Base-by-base conservation (phyloP, 2,797 vertebrate species). In the Phalanger gymnotis region DNA sequence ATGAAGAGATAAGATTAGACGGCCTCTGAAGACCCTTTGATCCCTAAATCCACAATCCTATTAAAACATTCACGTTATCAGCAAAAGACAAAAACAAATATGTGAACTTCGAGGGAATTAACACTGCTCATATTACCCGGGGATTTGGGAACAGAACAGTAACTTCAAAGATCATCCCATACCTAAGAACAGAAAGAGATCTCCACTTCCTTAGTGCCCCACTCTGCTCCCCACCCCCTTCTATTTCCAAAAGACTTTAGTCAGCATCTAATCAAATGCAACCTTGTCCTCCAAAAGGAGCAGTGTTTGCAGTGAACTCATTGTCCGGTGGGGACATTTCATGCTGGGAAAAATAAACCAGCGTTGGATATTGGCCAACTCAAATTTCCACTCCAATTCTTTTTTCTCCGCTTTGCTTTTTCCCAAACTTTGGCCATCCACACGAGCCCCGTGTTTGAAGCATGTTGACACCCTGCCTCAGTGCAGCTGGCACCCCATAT, bases 371-470 rank as follows among this genome's bases (percentile, higher is more conserved):
- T 73, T 92, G 0, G 28, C 92, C 97, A 96, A 96, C 93, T 95
- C 92, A 95, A 97, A 97, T 96, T 98, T 96, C 90, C 81, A 91
- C 94, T 96, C 91, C 93, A 97, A 96, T 96, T 97, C 92, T 96
- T 40, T 95, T 96, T 87, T 94, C 90, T 95, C 90, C 28, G 87
- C 92, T 73, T 90, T 56, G 11, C 12, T 90, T 73, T 66, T 97
- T 90, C 97, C 91, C 94, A 93, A 51, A 92, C 90, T 95, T 93
- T 92, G 93, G 93, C 61, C 95, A 94, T 81, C 94, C 58, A 90
- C 12, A 6, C 52, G 93, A n/a, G 51, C 90, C 47, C 91, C 66
- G 94, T 95, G 25, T 97, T 96, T 97, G 94, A 98, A 97, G 96
- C 90, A 90, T 93, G 93, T 95, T 95, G 96, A 97, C 55, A 53